Evolutionary conservation across 2,888 invertebrate species (phyloP).

Genomic region (Psylliodes chrysocephalus): DNA sequence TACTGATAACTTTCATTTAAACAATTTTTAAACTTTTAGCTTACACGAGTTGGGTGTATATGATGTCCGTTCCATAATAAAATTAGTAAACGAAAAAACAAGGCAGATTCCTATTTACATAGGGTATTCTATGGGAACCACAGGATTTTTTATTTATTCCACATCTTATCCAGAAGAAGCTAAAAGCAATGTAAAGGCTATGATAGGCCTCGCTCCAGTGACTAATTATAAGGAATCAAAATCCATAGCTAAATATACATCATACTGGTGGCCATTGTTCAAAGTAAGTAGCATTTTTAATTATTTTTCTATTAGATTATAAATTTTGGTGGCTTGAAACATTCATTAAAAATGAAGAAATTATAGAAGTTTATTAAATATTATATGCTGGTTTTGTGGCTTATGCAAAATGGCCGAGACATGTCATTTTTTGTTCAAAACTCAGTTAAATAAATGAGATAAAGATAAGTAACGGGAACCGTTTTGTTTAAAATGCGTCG

Average conservation of each 20-base stretch:
- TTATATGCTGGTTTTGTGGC: too few species aligned
- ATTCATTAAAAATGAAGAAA: too few species aligned
- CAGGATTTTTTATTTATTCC: conserved; percentile 38
- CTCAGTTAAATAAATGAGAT: too few species aligned
- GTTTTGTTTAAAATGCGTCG: too few species aligned
- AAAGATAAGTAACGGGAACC: too few species aligned
- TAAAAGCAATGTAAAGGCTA: conserved; percentile 34
- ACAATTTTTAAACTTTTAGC: conserved; percentile 36
- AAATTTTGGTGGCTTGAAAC: not conserved
- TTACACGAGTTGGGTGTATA: conserved; percentile 42
- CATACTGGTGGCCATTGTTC: conserved; percentile 27
- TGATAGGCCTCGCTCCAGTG: conserved; percentile 40
- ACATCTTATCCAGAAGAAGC: conserved; percentile 37
- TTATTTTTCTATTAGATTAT: not conserved
- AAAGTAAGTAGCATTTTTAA: conserved; percentile 27
- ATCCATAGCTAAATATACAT: conserved; percentile 15
- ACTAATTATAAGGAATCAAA: conserved; percentile 33
- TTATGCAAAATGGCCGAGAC: too few species aligned
- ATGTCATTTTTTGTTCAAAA: too few species aligned
- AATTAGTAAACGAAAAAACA: conserved; percentile 34
- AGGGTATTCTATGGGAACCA: conserved; percentile 43
- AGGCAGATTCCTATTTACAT: conserved; percentile 39
- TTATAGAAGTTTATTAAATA: too few species aligned
- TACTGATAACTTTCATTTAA: too few species aligned
- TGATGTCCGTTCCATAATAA: conserved; percentile 40